Evolutionary conservation across 2,113 vertebrate genomes (phyloP).

Genomic region (Gasterosteus nipponicus): DNA sequence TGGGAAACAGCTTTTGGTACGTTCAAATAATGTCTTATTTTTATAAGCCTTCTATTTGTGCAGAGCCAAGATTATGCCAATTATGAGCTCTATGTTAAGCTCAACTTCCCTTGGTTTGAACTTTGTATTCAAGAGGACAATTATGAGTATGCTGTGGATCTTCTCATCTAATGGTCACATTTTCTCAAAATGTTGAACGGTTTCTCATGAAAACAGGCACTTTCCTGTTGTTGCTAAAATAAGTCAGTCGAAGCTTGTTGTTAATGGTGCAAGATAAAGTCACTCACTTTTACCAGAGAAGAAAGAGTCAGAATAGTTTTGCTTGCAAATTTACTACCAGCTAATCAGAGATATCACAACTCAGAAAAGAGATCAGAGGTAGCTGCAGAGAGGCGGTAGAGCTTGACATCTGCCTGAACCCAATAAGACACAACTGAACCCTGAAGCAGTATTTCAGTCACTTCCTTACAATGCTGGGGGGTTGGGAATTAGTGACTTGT

Average conservation of each 20-base stretch:
- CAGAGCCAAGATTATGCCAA: background rate
- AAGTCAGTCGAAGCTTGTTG: background rate
- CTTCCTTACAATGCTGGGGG: background rate
- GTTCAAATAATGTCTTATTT: background rate
- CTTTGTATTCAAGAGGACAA: background rate
- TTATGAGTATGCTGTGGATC: background rate
- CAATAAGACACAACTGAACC: slow-evolving; percentile 30
- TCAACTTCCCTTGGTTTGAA: background rate
- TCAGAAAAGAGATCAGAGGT: slow-evolving; percentile 18
- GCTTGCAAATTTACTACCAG: slow-evolving; percentile 17
- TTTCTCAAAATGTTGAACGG: background rate
- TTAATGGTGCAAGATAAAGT: slow-evolving; percentile 60
- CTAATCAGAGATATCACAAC: slow-evolving; percentile 29
- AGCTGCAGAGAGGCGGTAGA: slow-evolving; percentile 35
- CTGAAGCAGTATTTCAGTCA: background rate
- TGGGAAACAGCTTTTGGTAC: background rate
- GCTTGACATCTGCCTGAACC: slow-evolving; percentile 67
- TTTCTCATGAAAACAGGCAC: background rate
- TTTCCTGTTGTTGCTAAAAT: background rate
- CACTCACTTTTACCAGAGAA: slow-evolving; percentile 14
- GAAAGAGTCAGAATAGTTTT: slow-evolving; percentile 15
- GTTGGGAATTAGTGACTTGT: background rate
- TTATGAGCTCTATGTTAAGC: background rate
- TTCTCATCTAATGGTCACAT: background rate
- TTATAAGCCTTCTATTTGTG: background rate